Conservation (phyloP, 2,113 vertebrate species). For the Cervus canadensis region DNA sequence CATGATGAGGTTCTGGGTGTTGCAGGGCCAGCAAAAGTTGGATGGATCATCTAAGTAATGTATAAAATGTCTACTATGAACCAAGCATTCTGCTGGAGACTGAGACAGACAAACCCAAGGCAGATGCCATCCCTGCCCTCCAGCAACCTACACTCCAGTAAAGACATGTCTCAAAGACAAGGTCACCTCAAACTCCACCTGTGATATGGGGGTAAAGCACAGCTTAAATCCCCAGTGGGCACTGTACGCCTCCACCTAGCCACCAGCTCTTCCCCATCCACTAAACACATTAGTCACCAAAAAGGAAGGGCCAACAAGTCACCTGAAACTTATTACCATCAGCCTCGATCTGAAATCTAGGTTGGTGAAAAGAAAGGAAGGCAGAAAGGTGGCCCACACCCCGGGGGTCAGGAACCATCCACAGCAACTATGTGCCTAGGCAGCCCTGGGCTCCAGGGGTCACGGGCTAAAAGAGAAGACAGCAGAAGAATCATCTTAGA, state of each 20-base stretch:
- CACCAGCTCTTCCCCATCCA: background rate
- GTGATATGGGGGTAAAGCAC: background rate
- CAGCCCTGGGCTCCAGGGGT: background rate
- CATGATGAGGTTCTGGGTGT: background rate
- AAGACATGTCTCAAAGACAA: background rate
- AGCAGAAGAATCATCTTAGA: background rate
- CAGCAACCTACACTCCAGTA: background rate
- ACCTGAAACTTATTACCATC: background rate
- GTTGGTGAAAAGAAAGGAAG: background rate
- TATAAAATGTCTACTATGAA: background rate
- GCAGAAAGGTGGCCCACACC: background rate
- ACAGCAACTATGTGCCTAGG: background rate
- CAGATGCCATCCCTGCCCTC: background rate
- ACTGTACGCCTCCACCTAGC: background rate
- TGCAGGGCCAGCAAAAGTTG: background rate
- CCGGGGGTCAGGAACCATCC: background rate
- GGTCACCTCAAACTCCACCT: background rate
- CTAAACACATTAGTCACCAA: background rate
- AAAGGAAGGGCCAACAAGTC: background rate
- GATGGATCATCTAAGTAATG: background rate
- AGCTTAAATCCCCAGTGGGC: background rate
- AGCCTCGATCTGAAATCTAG: background rate
- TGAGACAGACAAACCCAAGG: background rate
- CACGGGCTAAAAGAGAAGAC: background rate
- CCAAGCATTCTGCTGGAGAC: background rate